Evolutionary conservation across 2,113 vertebrate genomes (phyloP).

Genomic region (Rhabdomys dilectus): DNA sequence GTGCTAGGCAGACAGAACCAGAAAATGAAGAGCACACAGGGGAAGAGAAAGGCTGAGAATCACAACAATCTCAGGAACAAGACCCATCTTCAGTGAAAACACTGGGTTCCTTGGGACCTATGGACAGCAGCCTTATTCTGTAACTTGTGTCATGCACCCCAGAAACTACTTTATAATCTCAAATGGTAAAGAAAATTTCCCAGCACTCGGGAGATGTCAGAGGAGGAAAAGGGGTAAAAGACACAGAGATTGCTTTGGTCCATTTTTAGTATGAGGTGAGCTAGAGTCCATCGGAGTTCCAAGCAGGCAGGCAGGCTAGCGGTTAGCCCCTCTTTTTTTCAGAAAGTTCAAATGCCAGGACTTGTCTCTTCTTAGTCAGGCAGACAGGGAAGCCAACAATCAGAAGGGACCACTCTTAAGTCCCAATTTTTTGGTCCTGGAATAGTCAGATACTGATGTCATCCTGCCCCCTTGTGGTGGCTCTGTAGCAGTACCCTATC

Average conservation of each 20-base stretch:
- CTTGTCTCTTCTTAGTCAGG: neutral
- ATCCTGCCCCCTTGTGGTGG: too few relatives aligned
- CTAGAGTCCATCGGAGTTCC: too few relatives aligned
- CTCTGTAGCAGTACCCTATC: too few relatives aligned
- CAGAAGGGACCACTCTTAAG: neutral
- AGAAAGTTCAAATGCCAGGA: neutral
- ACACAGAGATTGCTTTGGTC: neutral
- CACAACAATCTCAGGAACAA: neutral
- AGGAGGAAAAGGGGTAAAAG: too few relatives aligned
- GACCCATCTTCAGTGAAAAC: neutral
- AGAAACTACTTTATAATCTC: neutral
- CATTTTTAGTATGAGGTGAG: neutral
- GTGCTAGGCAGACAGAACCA: neutral
- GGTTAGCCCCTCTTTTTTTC: neutral
- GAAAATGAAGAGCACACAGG: neutral
- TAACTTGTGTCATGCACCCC: too few relatives aligned
- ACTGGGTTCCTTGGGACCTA: neutral
- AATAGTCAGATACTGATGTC: too few relatives aligned
- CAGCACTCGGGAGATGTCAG: neutral
- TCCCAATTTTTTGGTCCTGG: neutral
- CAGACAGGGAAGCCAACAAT: neutral
- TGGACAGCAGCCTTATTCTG: neutral
- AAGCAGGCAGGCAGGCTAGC: neutral
- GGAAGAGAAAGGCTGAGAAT: neutral
- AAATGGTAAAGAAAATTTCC: neutral